Conservation (phyloP, 2,113 vertebrate species). For the Equus przewalskii region DNA sequence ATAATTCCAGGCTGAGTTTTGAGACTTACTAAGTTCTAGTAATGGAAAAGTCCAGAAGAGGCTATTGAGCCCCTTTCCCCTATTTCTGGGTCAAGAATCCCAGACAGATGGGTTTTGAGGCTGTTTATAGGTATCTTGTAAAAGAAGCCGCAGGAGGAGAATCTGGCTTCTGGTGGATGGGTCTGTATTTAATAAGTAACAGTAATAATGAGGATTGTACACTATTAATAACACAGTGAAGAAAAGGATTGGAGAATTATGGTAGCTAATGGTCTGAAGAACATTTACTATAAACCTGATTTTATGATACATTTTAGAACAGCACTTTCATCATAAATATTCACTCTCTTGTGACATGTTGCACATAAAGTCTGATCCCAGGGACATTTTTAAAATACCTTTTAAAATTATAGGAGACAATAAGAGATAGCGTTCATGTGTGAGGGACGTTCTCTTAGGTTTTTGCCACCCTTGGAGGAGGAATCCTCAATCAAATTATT, state of each 20-base stretch:
- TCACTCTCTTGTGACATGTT: conserved; percentile 73
- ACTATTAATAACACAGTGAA: conserved; percentile 79
- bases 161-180: conserved; percentile 17
- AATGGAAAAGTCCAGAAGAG: neutral
- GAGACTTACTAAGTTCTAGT: neutral
- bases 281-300: conserved; percentile 77
- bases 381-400: conserved; percentile 70
- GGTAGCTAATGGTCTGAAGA: conserved; percentile 80
- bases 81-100: neutral
- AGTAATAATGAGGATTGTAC: conserved; percentile 76
- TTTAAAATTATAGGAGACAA: conserved; percentile 73
- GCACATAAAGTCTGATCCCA: conserved; percentile 73
- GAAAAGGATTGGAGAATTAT: conserved; percentile 72
- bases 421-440: conserved; percentile 65
- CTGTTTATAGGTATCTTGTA: conserved; percentile 49
- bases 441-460: conserved; percentile 44
- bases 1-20: neutral
- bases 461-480: conserved; percentile 29
- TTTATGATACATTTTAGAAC: conserved; percentile 83
- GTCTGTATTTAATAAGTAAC: conserved; percentile 75
- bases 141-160: conserved; percentile 50
- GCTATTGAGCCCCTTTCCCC: neutral
- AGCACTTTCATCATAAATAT: conserved; percentile 77
- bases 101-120: conserved; percentile 49
- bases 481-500: conserved; percentile 66